Evolutionary conservation across 2,888 invertebrate genomes (phyloP).

Genomic region (Apamea anceps): DNA sequence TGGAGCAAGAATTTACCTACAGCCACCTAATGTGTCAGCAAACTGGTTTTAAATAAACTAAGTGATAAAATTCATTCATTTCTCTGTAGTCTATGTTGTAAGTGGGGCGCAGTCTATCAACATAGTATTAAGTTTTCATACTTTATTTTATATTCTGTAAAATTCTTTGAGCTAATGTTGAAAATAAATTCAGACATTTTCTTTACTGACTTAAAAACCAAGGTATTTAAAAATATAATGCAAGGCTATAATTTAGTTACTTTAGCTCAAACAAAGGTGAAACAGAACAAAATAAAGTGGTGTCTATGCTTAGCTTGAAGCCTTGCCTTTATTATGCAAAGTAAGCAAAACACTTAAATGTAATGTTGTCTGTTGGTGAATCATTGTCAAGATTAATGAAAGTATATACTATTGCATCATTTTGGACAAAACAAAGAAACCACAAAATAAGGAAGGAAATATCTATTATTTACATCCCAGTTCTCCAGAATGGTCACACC

Average conservation of each 20-base stretch:
- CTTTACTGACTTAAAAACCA: not conserved
- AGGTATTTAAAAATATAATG: not conserved
- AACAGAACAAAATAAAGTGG: constrained; percentile 18
- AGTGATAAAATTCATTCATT: constrained; percentile 62
- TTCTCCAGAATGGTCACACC: no score
- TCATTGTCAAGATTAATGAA: constrained; percentile 50
- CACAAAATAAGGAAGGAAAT: constrained; percentile 5
- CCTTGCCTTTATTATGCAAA: constrained; percentile 42
- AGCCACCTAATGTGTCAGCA: constrained; percentile 47
- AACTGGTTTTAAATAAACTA: constrained; percentile 64
- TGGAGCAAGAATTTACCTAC: constrained; percentile 60
- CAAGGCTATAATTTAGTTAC: not conserved
- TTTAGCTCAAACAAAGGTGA: not conserved
- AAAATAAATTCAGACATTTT: not conserved
- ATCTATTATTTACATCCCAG: not conserved
- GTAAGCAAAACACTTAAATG: constrained; percentile 46
- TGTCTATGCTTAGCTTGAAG: constrained; percentile 21
- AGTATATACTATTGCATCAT: constrained; percentile 38
- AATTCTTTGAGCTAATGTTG: not conserved
- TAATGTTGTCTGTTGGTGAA: constrained; percentile 36
- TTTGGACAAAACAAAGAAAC: constrained; percentile 51
- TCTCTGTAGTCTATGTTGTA: constrained; percentile 34
- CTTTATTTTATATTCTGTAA: not conserved
- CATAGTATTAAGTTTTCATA: not conserved
- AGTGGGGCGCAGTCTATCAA: not conserved